Base-by-base conservation (phyloP, 1,140 invertebrate species). In the Panulirus ornatus region DNA sequence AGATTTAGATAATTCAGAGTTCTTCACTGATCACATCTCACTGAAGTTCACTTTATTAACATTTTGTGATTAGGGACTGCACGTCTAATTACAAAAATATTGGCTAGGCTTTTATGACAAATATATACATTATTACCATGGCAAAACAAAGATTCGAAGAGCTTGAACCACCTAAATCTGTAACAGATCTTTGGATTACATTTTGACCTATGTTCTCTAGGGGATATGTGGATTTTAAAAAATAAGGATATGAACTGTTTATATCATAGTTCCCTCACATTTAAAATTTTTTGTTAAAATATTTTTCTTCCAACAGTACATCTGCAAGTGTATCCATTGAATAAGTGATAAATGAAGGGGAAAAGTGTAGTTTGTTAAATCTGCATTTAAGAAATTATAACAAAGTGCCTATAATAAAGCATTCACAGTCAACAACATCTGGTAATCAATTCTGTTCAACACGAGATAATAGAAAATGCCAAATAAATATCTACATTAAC, bases 361-460 rank as follows among this genome's bases (percentile, higher is more conserved):
- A 78, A 78, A 78, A n/a, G 75, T 78, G 75, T 66, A 66, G 58
- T 66, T 27, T 66, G 58, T 66, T 66, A 66, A 66, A 66, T 30
- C 27, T 66, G 58, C 5, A 27, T 66, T n/a, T 22, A 66, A 78
- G 44, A 44, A 34, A 78, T 78, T 42, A 78, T 78, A 78, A 78
- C 75, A 78, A 78, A 78, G 75, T 78, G 75, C 75, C 75, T 40
- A 78, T 78, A 78, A 78, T 78, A 78, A 78, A 78, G 75, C 8
- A 78, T 78, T 78, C 75, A 78, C 75, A 78, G 75, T 78, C 75
- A 78, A 78, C 75, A 78, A 78, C 75, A 78, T 38, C 75, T 78
- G 75, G 75, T 78, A 44, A 78, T 78, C 27, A 16, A 78, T 78
- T 78, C 75, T 44, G 14, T 75, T 58, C 58, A 66, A 66, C 75